These are phyloP conservation scores for Nothobranchius furzeri DNA, from an alignment of 2,113 vertebrate species.

Conservation along the genomic window DNA sequence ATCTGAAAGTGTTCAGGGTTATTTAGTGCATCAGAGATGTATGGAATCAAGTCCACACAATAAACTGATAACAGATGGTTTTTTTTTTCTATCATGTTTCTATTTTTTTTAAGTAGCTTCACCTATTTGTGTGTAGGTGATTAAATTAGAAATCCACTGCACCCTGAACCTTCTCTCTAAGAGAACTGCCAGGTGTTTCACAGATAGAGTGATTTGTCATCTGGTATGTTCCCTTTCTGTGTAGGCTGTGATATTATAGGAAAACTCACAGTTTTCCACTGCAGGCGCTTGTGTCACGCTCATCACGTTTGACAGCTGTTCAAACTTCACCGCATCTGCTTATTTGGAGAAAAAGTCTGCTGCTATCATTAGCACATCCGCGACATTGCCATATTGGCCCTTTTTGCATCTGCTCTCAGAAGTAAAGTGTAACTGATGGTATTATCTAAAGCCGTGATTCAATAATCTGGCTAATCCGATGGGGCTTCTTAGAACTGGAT, in stretches of 20 bases:
- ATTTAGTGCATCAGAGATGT: background rate
- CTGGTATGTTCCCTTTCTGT: constrained; percentile 43
- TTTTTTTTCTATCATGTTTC: constrained; percentile 22
- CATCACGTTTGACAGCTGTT: constrained; percentile 76
- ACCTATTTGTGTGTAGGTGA: constrained; percentile 31
- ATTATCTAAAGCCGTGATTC: constrained; percentile 79
- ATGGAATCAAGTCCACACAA: background rate
- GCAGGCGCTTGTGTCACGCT: constrained; percentile 71
- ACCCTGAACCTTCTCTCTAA: constrained; percentile 38
- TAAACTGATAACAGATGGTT: background rate
- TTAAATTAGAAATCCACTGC: constrained; percentile 37
- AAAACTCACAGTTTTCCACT: constrained; percentile 59
- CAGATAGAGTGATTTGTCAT: constrained; percentile 66
- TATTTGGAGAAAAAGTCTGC: constrained; percentile 64
- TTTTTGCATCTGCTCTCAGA: constrained; percentile 72
- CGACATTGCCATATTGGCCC: constrained; percentile 68
- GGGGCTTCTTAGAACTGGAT: constrained; percentile 71
- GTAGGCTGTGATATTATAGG: constrained; percentile 58
- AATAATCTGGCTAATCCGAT: constrained; percentile 77
- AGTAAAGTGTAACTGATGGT: constrained; percentile 77
- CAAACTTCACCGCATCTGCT: constrained; percentile 71
- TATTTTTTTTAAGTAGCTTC: constrained; percentile 13
- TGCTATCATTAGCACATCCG: constrained; percentile 71
- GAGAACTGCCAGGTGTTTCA: constrained; percentile 57
- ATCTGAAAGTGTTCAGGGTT: background rate